Evolutionary conservation across 2,888 invertebrate genomes (phyloP), one percentile per base, ranked within the genome.

Genomic region (Aleiodes leptofemur): DNA sequence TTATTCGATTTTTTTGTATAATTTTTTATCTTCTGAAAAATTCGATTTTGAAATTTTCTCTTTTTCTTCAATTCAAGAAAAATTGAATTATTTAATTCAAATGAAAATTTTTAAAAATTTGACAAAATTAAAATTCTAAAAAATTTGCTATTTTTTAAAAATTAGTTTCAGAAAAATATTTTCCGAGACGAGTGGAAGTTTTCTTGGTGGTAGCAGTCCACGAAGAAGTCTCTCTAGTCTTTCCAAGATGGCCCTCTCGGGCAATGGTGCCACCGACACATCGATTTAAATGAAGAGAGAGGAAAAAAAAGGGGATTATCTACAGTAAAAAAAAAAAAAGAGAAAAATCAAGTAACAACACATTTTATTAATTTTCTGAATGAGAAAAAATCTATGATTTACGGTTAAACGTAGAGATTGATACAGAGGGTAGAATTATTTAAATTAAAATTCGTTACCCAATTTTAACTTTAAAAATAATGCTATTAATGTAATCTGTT

Each of bases 81-180:
- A 23, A 23, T 23, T 23, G 23, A 23, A 23, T 23, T 23, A 23
- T 23, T 23, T 1, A 23, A 23, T 23, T 23, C 2, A 51, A 51
- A n/a, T 51, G 4, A 51, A 11, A 51, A 1, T 11, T 51, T n/a
- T 51, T 51, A 23, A 23, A 23, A 23, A 53, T 8, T 53, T 3
- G 4, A 8, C 1, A 53, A 53, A 53, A 31, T n/a, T 16, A 5
- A 7, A 0, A n/a, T 23, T 2, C 23, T 23, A 23, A n/a, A 59
- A 34, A 38, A 53, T 76, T 57, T 71, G n/a, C n/a, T 64, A 23
- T 7, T 51, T 48, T 13, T 56, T 57, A 34, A 4, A 73, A 53
- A 90, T 57, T 91, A 96, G 96, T 93, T 96, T 96, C 93, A 95
- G 96, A 90, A 96, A 96, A 91, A 92, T 96, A 90, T 96, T 96